phyloP scores from a whole-genome alignment of 1,140 invertebrate genomes.

The Bombus sibiricus region DNA sequence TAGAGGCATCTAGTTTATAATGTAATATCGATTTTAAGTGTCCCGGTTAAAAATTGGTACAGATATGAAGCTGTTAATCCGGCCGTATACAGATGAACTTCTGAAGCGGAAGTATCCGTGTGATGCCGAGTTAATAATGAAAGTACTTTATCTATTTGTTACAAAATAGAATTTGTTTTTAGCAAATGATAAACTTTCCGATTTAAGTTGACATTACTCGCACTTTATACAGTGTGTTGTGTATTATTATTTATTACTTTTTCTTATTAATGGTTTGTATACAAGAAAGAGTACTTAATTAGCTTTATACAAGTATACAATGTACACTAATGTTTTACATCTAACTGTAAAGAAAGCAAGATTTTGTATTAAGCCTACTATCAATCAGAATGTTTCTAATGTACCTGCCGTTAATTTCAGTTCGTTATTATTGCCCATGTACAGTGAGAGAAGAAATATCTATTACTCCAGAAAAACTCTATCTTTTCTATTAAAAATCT shows the following conservation, averaged over 20 bases:
- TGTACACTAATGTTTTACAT: not conserved
- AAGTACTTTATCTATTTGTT: slow-evolving; percentile 22
- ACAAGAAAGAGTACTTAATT: not conserved
- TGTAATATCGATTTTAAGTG: not conserved
- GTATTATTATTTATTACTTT: not conserved
- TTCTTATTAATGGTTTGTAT: slow-evolving; percentile 1
- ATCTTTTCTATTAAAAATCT: not conserved
- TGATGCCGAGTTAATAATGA: not conserved
- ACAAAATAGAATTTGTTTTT: slow-evolving; percentile 1
- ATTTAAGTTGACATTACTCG: not conserved
- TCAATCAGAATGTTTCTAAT: not conserved
- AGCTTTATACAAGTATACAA: not conserved
- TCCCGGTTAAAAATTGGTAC: not conserved
- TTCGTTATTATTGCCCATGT: not conserved
- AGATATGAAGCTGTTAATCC: not conserved
- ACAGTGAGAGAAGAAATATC: not conserved
- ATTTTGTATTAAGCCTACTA: not conserved
- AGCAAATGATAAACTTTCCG: not conserved
- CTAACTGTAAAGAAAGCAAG: not conserved
- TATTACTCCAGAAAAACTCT: not conserved
- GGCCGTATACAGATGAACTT: no score
- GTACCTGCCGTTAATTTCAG: not conserved
- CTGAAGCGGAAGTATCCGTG: no score
- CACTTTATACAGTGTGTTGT: not conserved
- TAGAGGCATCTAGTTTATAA: slow-evolving; percentile 84